Conservation (phyloP, 2,888 invertebrate genomes). For the Tachina lurida region DNA sequence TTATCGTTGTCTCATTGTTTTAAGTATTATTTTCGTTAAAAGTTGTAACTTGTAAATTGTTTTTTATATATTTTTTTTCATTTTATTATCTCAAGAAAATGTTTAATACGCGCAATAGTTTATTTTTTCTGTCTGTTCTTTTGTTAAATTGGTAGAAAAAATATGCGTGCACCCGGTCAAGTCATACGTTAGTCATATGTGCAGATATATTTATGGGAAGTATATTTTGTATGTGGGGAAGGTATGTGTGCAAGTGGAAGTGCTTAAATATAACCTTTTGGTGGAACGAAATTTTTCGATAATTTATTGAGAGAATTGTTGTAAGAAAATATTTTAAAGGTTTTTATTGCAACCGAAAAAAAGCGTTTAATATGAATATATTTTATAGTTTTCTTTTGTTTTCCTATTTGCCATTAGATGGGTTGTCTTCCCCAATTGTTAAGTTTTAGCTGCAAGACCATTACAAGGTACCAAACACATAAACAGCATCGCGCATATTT, state of each 20-base stretch:
- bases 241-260: neutral
- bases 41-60: conserved; percentile 54
- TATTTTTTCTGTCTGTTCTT: conserved; percentile 35
- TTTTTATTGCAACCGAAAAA: too few relatives aligned
- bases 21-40: conserved; percentile 58
- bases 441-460: conserved; percentile 56
- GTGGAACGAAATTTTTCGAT: neutral
- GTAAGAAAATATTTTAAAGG: too few relatives aligned
- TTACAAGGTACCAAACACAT: conserved; percentile 69
- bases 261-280: neutral
- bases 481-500: conserved; percentile 69
- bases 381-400: neutral
- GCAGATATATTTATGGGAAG: conserved; percentile 56
- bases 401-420: neutral
- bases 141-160: conserved; percentile 62
- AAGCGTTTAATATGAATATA: neutral
- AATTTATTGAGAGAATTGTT: too few relatives aligned
- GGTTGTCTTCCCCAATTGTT: conserved; percentile 48
- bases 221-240: conserved; percentile 42
- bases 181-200: conserved; percentile 69
- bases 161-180: conserved; percentile 71
- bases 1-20: conserved; percentile 68
- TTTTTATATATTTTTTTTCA: conserved; percentile 26
- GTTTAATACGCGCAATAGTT: conserved; percentile 44
- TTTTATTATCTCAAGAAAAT: conserved; percentile 21